Base-by-base conservation (phyloP, 2,797 vertebrate genomes). In the Pangasius mekongensis region DNA sequence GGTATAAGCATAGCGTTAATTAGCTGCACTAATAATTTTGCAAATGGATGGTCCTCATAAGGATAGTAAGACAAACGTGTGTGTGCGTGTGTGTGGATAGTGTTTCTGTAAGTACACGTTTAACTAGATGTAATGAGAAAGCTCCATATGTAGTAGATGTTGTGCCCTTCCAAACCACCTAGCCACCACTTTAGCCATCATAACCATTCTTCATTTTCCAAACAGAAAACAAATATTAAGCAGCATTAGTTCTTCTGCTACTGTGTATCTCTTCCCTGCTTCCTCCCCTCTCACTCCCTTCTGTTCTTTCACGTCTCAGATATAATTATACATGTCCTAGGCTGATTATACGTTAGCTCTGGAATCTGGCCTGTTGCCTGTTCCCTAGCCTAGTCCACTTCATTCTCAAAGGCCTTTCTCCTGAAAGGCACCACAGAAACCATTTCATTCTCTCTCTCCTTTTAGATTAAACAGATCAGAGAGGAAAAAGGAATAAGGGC, bases 321-420 rank as follows among this genome's bases (percentile, higher is more conserved):
- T 95, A 94, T 97, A 96, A 96, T 97, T 97, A 97, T 96, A 95
- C 96, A 95, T 94, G 97, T 96, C 96, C 95, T 87, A 94, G 93
- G 95, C 96, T 97, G 96, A 97, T 97, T 97, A 96, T 96, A 97
- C 95, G 96, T 96, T 97, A 97, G 96, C 96, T 95, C 95, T 96
- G 96, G 96, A 95, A 96, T 96, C 97, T 97, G 97, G 97, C 97
- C 92, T 94, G 94, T 96, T 93, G 97, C 97, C 97, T 95, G 94
- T 95, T 95, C 95, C 93, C 93, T 94, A 92, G 94, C 95, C 94
- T 85, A 73, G 92, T 94, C 93, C 94, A 95, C 92, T 94, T 94
- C 95, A 93, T 90, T 95, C 94, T 95, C 93, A 93, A 94, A 96
- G 93, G 93, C 93, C 93, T 94, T 95, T 94, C 94, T 94, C 92